These are phyloP conservation scores for Clistopyga incitator DNA, from an alignment of 2,888 invertebrate species.

Conservation along the genomic window DNA sequence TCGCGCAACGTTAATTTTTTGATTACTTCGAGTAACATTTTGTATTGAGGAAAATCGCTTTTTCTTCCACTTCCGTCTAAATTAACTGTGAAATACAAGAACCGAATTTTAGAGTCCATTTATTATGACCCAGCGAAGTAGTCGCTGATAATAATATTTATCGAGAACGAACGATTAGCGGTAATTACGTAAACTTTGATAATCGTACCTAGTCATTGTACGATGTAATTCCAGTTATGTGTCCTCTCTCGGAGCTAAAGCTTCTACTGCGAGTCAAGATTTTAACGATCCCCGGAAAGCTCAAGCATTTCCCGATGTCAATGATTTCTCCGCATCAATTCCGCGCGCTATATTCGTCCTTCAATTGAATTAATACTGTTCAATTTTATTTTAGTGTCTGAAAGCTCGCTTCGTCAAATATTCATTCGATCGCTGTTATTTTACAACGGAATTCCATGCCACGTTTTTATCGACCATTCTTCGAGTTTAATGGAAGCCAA, in stretches of 20 bases:
- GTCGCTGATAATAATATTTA: too few relatives aligned
- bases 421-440: slow-evolving; percentile 12
- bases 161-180: too few relatives aligned
- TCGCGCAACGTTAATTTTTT: too few relatives aligned
- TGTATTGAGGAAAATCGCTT: too few relatives aligned
- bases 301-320: neutral
- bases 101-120: too few relatives aligned
- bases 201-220: slow-evolving; percentile 57
- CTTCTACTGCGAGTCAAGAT: slow-evolving; percentile 38
- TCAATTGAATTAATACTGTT: slow-evolving; percentile 22
- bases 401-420: neutral
- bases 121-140: too few relatives aligned
- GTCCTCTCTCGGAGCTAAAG: slow-evolving; percentile 3
- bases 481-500: neutral
- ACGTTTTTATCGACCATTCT: neutral
- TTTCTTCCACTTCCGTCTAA: too few relatives aligned
- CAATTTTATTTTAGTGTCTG: slow-evolving; percentile 23
- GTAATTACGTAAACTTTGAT: slow-evolving; percentile 64
- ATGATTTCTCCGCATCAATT: slow-evolving; percentile 3
- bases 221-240: neutral
- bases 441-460: neutral
- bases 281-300: slow-evolving; percentile 41
- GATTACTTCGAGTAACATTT: too few relatives aligned
- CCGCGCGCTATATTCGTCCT: slow-evolving; percentile 10
- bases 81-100: too few relatives aligned